Evolutionary conservation across 1,140 invertebrate genomes (phyloP).

Genomic region (Hylaeus anthracinus): DNA sequence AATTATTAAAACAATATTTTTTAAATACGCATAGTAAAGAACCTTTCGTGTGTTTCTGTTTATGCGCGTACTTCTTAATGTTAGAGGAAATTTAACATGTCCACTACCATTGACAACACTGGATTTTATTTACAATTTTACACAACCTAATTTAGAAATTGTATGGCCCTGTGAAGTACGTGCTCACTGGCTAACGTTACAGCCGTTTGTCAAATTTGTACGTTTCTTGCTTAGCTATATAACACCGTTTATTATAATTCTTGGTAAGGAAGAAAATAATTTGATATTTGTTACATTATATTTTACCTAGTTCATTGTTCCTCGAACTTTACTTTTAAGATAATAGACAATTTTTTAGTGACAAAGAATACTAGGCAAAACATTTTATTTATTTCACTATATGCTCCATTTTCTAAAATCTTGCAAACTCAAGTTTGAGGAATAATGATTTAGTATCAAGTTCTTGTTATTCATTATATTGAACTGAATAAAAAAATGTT

Average conservation of each 20-base stretch:
- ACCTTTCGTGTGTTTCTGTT: neutral
- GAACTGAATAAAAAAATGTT: slow-evolving; percentile 10
- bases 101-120: slow-evolving; percentile 59
- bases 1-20: neutral
- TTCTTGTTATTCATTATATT: neutral
- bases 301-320: neutral
- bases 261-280: slow-evolving; percentile 63
- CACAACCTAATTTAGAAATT: slow-evolving; percentile 61
- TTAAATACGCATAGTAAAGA: neutral
- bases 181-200: slow-evolving; percentile 68
- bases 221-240: slow-evolving; percentile 68
- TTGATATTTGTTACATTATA: neutral
- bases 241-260: slow-evolving; percentile 69
- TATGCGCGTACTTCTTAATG: slow-evolving; percentile 4
- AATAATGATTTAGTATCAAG: neutral
- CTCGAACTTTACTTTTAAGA: no score
- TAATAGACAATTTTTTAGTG: no score
- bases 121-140: slow-evolving; percentile 68
- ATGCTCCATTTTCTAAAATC: no score
- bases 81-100: slow-evolving; percentile 49
- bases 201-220: slow-evolving; percentile 67
- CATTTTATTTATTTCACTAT: no score
- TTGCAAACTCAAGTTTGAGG: no score
- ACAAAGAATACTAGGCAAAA: no score
- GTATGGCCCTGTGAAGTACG: slow-evolving; percentile 73